Evolutionary conservation across 2,888 invertebrate genomes (phyloP).

Genomic region (Meliscaeva auricollis): DNA sequence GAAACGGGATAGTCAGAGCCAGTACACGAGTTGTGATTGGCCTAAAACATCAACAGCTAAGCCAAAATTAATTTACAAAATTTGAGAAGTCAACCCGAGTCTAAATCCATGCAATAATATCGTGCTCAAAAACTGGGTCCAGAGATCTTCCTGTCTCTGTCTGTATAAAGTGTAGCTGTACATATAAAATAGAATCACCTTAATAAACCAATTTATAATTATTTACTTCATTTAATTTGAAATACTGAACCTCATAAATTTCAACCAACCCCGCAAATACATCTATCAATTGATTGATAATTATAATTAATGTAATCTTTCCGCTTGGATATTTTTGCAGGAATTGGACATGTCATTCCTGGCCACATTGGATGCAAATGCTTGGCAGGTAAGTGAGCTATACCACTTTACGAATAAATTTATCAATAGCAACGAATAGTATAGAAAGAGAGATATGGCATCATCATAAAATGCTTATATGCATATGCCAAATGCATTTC

Average conservation of each 20-base stretch:
- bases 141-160: too few relatives aligned
- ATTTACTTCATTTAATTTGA: not conserved
- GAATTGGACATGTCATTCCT: constrained; percentile 85
- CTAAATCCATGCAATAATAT: too few relatives aligned
- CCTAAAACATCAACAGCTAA: too few relatives aligned
- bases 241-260: not conserved
- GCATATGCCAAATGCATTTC: constrained; percentile 33
- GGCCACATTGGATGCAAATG: constrained; percentile 85
- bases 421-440: not conserved
- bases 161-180: too few relatives aligned
- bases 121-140: too few relatives aligned
- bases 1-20: too few relatives aligned
- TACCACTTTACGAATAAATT: not conserved
- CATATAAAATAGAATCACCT: too few relatives aligned
- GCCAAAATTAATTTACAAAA: too few relatives aligned
- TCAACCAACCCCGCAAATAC: not conserved
- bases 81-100: too few relatives aligned
- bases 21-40: too few relatives aligned
- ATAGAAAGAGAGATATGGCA: not conserved
- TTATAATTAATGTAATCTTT: constrained; percentile 54
- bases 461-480: constrained; percentile 13
- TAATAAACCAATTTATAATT: too few relatives aligned
- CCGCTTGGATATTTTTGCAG: constrained; percentile 78
- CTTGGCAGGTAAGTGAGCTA: constrained; percentile 85
- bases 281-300: constrained; percentile 1